Conservation (phyloP, 1,140 invertebrate genomes). For the Trichoplusia ni region DNA sequence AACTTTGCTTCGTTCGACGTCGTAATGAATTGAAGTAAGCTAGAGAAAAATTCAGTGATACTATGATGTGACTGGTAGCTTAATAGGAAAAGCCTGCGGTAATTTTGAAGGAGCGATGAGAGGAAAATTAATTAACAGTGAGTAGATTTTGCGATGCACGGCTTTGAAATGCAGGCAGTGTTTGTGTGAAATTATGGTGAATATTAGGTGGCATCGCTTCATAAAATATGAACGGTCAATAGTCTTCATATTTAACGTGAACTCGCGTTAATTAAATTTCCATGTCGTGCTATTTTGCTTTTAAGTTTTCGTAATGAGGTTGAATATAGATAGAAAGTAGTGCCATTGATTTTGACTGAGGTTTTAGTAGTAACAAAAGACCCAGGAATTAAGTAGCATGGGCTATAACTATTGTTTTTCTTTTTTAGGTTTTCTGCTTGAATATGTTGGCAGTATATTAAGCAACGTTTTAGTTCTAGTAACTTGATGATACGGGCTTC, state of each 20-base stretch:
- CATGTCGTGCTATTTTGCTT: too few relatives aligned
- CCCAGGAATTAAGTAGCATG: too few relatives aligned
- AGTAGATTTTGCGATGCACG: conserved; percentile 30
- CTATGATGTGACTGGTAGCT: conserved; percentile 20
- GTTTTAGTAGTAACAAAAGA: too few relatives aligned
- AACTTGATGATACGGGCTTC: too few relatives aligned
- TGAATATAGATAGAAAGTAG: neutral
- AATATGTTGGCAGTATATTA: neutral
- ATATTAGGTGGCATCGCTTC: neutral
- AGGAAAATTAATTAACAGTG: conserved; percentile 45
- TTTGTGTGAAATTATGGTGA: conserved; percentile 21
- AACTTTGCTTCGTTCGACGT: conserved; percentile 60
- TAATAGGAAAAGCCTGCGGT: conserved; percentile 32
- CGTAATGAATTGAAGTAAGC: conserved; percentile 69
- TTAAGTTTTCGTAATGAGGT: too few relatives aligned
- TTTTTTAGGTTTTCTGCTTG: too few relatives aligned
- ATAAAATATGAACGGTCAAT: neutral
- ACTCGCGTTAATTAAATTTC: neutral
- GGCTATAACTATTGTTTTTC: too few relatives aligned
- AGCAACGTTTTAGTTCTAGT: neutral
- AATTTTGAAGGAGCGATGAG: conserved; percentile 37
- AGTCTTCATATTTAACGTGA: neutral
- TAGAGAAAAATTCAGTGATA: conserved; percentile 48
- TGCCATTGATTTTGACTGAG: too few relatives aligned
- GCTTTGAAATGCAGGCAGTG: conserved; percentile 30